Conservation (phyloP, 1,140 invertebrate species). For the Conopomorpha cramerella region DNA sequence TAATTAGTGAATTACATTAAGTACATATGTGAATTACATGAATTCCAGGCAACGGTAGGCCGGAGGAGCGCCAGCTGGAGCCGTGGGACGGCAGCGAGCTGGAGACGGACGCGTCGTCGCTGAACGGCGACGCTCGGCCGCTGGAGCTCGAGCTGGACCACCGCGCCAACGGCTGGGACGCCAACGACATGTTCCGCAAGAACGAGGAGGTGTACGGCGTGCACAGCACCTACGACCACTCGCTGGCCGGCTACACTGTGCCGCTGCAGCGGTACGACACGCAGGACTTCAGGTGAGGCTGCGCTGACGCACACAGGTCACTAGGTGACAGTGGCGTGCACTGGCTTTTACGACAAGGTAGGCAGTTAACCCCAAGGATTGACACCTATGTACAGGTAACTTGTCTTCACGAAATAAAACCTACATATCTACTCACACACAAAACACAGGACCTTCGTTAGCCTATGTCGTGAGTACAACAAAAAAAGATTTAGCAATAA, state of each 20-base stretch:
- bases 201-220: conserved; percentile 91
- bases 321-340: no score
- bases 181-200: conserved; percentile 91
- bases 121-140: conserved; percentile 59
- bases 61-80: conserved; percentile 81
- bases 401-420: no score
- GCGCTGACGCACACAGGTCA: no score
- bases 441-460: no score
- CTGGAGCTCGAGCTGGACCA: conserved; percentile 69
- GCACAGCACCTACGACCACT: conserved; percentile 85
- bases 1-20: no score
- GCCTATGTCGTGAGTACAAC: no score
- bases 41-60: conserved; percentile 47
- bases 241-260: conserved; percentile 85
- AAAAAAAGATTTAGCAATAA: no score
- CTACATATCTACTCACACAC: no score
- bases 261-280: conserved; percentile 82
- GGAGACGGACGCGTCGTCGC: conserved; percentile 41
- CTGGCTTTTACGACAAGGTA: no score
- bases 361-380: no score
- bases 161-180: conserved; percentile 90
- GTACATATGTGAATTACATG: no score
- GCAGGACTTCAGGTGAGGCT: conserved; percentile 81
- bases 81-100: conserved; percentile 81
- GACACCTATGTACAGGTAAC: no score